A percentile compares a stretch with the other conserved stretches of the same genome.
Evolutionary conservation across 2,113 vertebrate genomes (phyloP).

Genomic region (Panthera tigris): DNA sequence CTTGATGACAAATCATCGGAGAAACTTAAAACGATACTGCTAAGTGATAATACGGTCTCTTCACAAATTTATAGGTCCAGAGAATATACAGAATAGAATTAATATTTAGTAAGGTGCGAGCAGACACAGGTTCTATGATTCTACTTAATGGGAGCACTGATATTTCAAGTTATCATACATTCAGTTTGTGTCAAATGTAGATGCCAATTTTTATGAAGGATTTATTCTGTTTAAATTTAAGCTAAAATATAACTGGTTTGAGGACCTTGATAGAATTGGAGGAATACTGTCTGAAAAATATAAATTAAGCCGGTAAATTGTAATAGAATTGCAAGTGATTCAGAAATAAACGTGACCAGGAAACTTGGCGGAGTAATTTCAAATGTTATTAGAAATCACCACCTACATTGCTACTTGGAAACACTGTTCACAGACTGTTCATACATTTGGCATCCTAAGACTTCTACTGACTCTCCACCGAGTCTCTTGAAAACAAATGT

Average conservation of each 20-base stretch:
- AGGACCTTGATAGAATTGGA: neutral
- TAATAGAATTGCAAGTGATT: neutral
- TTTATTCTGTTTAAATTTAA: constrained; percentile 26
- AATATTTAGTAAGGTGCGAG: neutral
- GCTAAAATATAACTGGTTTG: neutral
- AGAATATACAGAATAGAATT: constrained; percentile 2
- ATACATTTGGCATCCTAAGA: neutral
- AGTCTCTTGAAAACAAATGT: neutral
- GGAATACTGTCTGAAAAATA: constrained; percentile 1
- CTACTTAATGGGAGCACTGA: neutral
- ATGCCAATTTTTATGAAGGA: neutral
- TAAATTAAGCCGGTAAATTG: neutral
- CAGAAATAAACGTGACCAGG: neutral
- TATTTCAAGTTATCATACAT: neutral
- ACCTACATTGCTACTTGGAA: neutral
- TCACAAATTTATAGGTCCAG: neutral
- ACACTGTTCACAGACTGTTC: neutral
- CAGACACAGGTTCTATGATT: neutral
- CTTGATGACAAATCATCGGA: neutral
- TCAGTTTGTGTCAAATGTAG: neutral
- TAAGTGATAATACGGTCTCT: neutral
- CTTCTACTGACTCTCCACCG: neutral
- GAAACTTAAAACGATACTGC: neutral
- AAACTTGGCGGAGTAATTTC: neutral
- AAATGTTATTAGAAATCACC: neutral